Base-by-base conservation (phyloP, 2,113 vertebrate species). In the Proteles cristata region DNA sequence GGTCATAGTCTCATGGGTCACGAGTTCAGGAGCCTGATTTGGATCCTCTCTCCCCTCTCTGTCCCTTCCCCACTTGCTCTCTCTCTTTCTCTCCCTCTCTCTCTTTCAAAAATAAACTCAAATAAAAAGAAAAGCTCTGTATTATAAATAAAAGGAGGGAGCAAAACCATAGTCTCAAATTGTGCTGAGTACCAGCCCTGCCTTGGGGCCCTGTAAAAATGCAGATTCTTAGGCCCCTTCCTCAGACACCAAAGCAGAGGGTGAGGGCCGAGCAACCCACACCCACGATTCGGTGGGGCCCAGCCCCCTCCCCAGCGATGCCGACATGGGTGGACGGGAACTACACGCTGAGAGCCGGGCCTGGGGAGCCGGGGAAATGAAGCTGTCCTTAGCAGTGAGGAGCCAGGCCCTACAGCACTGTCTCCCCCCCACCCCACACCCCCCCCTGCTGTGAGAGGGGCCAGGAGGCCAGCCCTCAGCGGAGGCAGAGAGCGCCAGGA, bases 281-380 rank as follows among this genome's bases (percentile, higher is more conserved):
- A n/a, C 9, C 48, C n/a, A 61, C 14, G 14, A 50, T 50, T 50
- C 50, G 14, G 50, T 50, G 50, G 50, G 50, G 50, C 12, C 21
- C 33, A 73, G 39, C 7, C 16, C 26, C 9, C 16, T 1, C 5
- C 35, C 19, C 26, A 0, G 7, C 19, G 77, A 63, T 28, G 76
- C 79, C 35, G 43, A 65, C 43, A 11, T 0, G 58, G 50, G 50
- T 45, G n/a, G 55, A 31, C 48, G 17, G 25, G n/a, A 7, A 9
- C 11, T 12, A 45, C 35, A 6, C 0, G 0, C 14, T 17, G 33
- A 55, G 77, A 50, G 17, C 16, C 11, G 23, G 25, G 33, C 31
- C 35, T 61, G 3, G 4, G 35, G 25, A 76, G 48, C 35, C 15
- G 4, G 16, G 73, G 73, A 86, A 39, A 35, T 74, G 11, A 45